Conservation (phyloP, 2,888 invertebrate species). For the Operophtera brumata region DNA sequence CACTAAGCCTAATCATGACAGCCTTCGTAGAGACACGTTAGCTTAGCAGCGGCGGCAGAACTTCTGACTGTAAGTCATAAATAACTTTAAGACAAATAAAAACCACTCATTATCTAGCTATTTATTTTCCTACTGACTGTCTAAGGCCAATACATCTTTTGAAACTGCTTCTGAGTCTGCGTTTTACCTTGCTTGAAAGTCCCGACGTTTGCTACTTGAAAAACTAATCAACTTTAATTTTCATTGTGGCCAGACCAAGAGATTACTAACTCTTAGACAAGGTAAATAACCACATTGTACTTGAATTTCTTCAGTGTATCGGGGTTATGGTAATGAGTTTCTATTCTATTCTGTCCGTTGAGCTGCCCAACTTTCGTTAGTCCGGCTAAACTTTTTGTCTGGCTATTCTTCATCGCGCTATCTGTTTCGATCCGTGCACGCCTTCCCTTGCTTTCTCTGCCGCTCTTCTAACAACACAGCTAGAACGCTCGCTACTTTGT, state of each 20-base stretch:
- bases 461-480: too few relatives aligned
- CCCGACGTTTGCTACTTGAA: neutral
- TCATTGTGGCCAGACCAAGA: neutral
- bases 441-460: too few relatives aligned
- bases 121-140: neutral
- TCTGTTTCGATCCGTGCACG: too few relatives aligned
- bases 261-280: neutral
- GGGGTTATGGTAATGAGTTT: slow-evolving; percentile 52
- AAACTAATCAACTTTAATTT: neutral
- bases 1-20: slow-evolving; percentile 10
- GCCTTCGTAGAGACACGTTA: slow-evolving; percentile 11
- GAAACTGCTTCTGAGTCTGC: too few relatives aligned
- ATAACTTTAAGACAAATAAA: neutral
- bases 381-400: neutral
- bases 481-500: too few relatives aligned
- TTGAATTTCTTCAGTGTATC: slow-evolving; percentile 23
- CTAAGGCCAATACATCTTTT: neutral
- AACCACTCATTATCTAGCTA: neutral
- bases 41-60: neutral
- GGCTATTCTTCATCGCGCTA: neutral
- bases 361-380: neutral
- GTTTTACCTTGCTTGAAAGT: neutral
- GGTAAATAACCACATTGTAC: neutral
- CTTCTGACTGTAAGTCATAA: neutral
- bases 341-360: slow-evolving; percentile 45